Percentiles rank a stretch among this genome's conserved stretches.
These are phyloP conservation scores for Drosophila nebulosa DNA, from an alignment of 1,140 invertebrate species.

Conservation along the genomic window DNA sequence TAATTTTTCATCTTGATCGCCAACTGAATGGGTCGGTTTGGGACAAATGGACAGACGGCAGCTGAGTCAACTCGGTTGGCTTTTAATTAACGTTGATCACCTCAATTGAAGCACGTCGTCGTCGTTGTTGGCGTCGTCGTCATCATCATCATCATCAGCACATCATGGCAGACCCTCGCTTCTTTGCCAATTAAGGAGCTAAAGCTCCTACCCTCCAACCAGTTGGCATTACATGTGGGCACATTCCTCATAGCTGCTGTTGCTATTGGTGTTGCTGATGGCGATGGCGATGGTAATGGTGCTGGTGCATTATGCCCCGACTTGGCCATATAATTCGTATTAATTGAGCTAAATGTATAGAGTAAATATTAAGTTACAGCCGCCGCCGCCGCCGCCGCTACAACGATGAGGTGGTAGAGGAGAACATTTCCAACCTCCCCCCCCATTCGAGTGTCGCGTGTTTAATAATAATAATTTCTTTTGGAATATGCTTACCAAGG, in stretches of 20 bases:
- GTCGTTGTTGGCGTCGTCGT: not conserved
- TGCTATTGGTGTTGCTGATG: no score
- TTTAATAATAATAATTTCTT: constrained; percentile 78
- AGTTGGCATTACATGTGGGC: constrained; percentile 73
- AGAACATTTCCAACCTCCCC: constrained; percentile 19
- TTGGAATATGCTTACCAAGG: constrained; percentile 70
- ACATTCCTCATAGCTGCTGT: constrained; percentile 27
- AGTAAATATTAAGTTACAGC: constrained; percentile 66
- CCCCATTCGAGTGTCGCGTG: constrained; percentile 56
- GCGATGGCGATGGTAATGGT: no score
- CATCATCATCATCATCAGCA: no score
- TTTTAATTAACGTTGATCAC: constrained; percentile 78
- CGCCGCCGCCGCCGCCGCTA: not conserved
- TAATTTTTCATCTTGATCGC: constrained; percentile 73
- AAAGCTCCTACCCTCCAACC: constrained; percentile 22
- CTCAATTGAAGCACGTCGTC: constrained; percentile 73
- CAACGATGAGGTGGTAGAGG: constrained; percentile 37
- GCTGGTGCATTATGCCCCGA: constrained; percentile 55
- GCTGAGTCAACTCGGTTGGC: constrained; percentile 64
- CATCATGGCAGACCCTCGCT: constrained; percentile 17
- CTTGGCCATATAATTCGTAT: constrained; percentile 70
- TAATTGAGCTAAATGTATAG: constrained; percentile 66
- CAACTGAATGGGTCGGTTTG: constrained; percentile 42
- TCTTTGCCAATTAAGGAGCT: constrained; percentile 21
- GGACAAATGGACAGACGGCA: constrained; percentile 28